Evolutionary conservation across 2,113 vertebrate species (phyloP), one percentile per base, ranked within the genome.

Genomic region (Trematocara marginatum): DNA sequence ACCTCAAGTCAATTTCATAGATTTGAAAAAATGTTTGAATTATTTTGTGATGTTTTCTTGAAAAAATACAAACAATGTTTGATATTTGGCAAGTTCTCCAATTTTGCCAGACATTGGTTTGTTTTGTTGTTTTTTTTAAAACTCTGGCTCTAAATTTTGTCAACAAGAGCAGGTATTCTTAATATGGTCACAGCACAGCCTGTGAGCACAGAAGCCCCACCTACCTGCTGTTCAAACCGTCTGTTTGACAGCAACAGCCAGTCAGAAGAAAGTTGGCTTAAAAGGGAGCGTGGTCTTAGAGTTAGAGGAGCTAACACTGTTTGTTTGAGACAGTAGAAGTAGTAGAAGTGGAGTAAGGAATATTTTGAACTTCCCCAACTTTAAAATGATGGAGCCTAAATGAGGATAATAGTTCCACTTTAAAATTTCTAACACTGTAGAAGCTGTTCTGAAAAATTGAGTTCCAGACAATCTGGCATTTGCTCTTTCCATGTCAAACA

Each of bases 111-210:
- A 34, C 16, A 61, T 35, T 61, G 31, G 15, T 61, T 61, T 64
- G 9, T 61, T 64, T 64, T 64, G 0, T 38, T 38, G 3, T 7
- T 12, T 6, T 54, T 54, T 61, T 2, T 2, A 1, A 16, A 35
- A 61, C 26, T 59, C 23, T 56, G 59, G 2, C 18, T 66, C 38
- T 10, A 42, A 26, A 26, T 47, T 15, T 45, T 47, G 20, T 26
- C 20, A 45, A 26, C 0, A 0, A 47, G 20, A 47, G 40, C 42
- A 47, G 69, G 15, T 11, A 7, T 47, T 0, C 0, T 3, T 47
- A 74, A 29, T 7, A 18, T 74, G 69, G 40, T 47, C 69, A 74
- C 23, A 47, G 40, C 9, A 4, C 20, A 71, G 38, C 7, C 7
- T 45, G 64, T 15, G 66, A 71, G 38, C 38, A 71, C 66, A 71